phyloP scores from a whole-genome alignment of 2,888 invertebrate genomes.

The Pseudococcus viburni region DNA sequence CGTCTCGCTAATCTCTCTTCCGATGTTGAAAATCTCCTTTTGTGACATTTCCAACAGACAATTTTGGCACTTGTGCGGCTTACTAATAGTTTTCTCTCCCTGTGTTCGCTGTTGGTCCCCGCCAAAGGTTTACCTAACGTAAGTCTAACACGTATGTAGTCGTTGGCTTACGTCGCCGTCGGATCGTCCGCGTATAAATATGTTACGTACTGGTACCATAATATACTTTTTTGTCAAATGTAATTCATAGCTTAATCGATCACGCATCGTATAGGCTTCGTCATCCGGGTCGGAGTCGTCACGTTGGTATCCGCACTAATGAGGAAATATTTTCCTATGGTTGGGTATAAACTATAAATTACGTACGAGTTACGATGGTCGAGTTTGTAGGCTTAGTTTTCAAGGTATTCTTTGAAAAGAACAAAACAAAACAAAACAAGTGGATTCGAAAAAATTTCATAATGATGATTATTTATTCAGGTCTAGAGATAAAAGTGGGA shows the following conservation, averaged over 20 bases:
- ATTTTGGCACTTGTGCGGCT: conserved; percentile 31
- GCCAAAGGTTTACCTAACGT: neutral
- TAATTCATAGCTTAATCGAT: conserved; percentile 44
- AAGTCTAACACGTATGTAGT: neutral
- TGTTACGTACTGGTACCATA: too few species aligned
- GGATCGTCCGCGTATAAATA: neutral
- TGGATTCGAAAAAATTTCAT: too few species aligned
- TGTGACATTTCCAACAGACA: conserved; percentile 25
- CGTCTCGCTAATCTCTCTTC: conserved; percentile 16
- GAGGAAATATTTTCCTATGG: too few species aligned
- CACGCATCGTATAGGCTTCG: neutral
- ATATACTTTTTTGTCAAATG: conserved; percentile 11
- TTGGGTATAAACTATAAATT: too few species aligned
- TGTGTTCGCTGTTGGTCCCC: neutral
- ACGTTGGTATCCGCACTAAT: too few species aligned
- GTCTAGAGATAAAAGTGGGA: too few species aligned
- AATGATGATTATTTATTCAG: too few species aligned
- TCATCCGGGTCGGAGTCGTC: too few species aligned
- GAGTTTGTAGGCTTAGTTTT: too few species aligned
- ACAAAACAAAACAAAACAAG: too few species aligned
- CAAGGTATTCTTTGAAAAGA: too few species aligned
- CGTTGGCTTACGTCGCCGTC: neutral
- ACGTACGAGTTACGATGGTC: too few species aligned
- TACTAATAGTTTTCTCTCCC: neutral
- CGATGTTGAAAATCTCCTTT: conserved; percentile 28